Evolutionary conservation across 2,888 invertebrate species (phyloP).

Genomic region (Dicyrtoma fusca): DNA sequence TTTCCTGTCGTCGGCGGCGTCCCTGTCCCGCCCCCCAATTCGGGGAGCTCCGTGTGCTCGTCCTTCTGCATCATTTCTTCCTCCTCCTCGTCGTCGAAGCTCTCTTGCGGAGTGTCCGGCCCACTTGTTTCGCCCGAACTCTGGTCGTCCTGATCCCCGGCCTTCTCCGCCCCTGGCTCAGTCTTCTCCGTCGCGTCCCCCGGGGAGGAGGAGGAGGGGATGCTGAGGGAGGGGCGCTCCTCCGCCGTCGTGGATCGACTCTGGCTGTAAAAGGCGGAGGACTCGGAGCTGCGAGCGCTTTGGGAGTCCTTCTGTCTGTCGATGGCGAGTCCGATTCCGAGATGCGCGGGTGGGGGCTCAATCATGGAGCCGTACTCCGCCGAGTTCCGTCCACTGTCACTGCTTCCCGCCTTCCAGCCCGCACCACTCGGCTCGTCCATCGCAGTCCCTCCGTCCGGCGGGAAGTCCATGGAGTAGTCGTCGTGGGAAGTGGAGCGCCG

Average conservation of each 20-base stretch:
- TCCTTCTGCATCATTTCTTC: constrained; percentile 25
- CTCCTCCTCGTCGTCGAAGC: constrained; percentile 67
- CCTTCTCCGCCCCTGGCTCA: background rate
- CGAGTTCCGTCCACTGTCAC: constrained; percentile 20
- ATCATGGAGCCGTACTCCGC: constrained; percentile 55
- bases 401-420: background rate
- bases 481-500: constrained; percentile 54
- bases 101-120: constrained; percentile 78
- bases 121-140: constrained; percentile 88
- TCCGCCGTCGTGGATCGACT: constrained; percentile 48
- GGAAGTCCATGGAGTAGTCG: constrained; percentile 51
- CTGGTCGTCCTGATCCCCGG: constrained; percentile 43
- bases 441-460: background rate
- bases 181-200: constrained; percentile 42
- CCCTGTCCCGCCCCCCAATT: constrained; percentile 36
- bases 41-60: background rate
- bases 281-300: constrained; percentile 55
- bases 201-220: constrained; percentile 54
- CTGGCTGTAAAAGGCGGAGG: constrained; percentile 56
- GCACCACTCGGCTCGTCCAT: background rate
- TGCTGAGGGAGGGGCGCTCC: constrained; percentile 51
- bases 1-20: constrained; percentile 46
- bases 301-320: constrained; percentile 47
- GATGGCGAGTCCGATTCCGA: constrained; percentile 13
- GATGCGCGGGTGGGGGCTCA: constrained; percentile 50